Evolutionary conservation across 2,888 invertebrate genomes (phyloP), one percentile per base, ranked within the genome.

Genomic region (Chrysotoxum bicinctum): DNA sequence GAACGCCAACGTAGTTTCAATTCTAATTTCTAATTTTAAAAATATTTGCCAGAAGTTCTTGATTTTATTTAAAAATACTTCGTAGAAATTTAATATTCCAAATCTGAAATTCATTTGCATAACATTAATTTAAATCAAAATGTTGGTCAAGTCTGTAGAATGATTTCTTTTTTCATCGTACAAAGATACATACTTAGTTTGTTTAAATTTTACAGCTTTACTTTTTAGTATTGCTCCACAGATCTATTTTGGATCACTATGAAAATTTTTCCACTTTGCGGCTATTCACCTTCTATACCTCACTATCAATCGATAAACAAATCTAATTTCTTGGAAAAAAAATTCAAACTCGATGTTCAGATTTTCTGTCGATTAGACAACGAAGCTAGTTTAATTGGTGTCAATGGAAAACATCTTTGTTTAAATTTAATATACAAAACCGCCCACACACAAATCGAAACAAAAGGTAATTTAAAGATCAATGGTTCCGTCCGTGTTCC

Each of bases 401-500:
- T 81, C 77, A 77, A 68, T 62, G 68, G 23, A 23, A 60, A 73
- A 37, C 19, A 43, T 58, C 37, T 73, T 30, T 77, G 45, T 48
- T 77, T 19, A 37, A 66, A 16, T 66, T 66, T 30, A 14, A 70
- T 56, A 72, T 60, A 76, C 66, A 37, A 19, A 40, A 23, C 40
- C 23, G n/a, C 40, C 60, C 23, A 60, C 60, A 60, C 60, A 40
- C 8, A 23, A 60, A 16, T 16, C 19, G 19, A 66, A 48, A 37
- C 14, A 37, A 23, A 72, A 66, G 58, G 66, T 73, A 72, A 73
- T 79, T 79, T 64, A 52, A 48, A 79, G 66, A 79, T 73, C 73
- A 79, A 66, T 72, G 48, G 48, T 37, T 72, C 16, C 56, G 43
- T 76, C 30, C 12, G 19, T 3, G 14, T 37, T 54, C 12, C 14